Evolutionary conservation across 2,888 invertebrate species (phyloP).

Genomic region (Yponomeuta cagnagella): DNA sequence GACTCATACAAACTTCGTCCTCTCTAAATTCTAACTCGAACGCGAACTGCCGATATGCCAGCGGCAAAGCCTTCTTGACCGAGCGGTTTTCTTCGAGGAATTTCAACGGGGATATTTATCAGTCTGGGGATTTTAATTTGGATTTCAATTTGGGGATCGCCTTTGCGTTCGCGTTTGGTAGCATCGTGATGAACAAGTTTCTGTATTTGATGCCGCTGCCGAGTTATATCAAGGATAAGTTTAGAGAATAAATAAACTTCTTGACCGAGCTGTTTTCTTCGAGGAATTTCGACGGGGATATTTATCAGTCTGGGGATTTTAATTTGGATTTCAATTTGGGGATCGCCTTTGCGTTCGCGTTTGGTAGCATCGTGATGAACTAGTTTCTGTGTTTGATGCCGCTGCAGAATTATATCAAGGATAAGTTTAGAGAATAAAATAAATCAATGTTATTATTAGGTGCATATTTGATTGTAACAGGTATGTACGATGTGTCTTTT

Average conservation of each 20-base stretch:
- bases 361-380: slow-evolving; percentile 88
- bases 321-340: slow-evolving; percentile 87
- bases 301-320: slow-evolving; percentile 76
- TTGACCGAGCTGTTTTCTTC: slow-evolving; percentile 81
- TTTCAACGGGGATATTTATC: slow-evolving; percentile 71
- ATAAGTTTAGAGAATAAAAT: slow-evolving; percentile 78
- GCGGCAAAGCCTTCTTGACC: slow-evolving; percentile 81
- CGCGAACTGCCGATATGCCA: slow-evolving; percentile 80
- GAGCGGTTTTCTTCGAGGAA: slow-evolving; percentile 80
- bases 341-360: slow-evolving; percentile 87
- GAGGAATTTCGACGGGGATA: slow-evolving; percentile 70
- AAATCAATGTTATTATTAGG: background rate
- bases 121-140: slow-evolving; percentile 77
- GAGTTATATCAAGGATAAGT: slow-evolving; percentile 89
- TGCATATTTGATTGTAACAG: background rate
- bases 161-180: slow-evolving; percentile 87
- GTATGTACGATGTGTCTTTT: background rate
- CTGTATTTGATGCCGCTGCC: slow-evolving; percentile 91
- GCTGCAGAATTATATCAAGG: slow-evolving; percentile 87
- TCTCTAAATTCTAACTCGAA: slow-evolving; percentile 67
- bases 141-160: slow-evolving; percentile 89
- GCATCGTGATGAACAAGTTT: slow-evolving; percentile 88
- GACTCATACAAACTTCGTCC: slow-evolving; percentile 71
- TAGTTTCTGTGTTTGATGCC: slow-evolving; percentile 90
- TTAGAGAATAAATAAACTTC: slow-evolving; percentile 80